phyloP scores from a whole-genome alignment of 2,888 invertebrate genomes.

The Oithona nana region DNA sequence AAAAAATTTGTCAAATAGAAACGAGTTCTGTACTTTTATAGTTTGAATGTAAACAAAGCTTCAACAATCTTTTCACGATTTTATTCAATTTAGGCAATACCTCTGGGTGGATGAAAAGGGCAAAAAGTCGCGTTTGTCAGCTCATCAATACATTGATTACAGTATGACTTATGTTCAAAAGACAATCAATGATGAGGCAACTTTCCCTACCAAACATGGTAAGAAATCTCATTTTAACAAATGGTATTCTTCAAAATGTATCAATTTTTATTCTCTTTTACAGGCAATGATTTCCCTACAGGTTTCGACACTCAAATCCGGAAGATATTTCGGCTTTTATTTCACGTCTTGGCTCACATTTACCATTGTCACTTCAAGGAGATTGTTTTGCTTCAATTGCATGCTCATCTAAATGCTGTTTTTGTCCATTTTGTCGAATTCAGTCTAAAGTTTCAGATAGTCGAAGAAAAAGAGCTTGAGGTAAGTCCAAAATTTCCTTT shows the following conservation, averaged over 20 bases:
- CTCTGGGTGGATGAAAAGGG: conserved; percentile 98
- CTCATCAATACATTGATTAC: conserved; percentile 95
- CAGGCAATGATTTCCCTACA: conserved; percentile 81
- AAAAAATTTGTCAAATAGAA: no score
- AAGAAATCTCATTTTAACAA: not conserved
- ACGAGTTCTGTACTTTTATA: no score
- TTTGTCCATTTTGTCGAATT: conserved; percentile 84
- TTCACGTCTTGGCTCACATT: conserved; percentile 94
- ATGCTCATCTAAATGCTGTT: conserved; percentile 90
- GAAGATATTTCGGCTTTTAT: conserved; percentile 85
- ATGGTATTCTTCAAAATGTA: not conserved
- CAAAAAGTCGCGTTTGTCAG: conserved; percentile 88
- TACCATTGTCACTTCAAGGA: conserved; percentile 95
- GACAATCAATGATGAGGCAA: conserved; percentile 84
- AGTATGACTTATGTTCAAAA: conserved; percentile 96
- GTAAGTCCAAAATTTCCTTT: conserved; percentile 29
- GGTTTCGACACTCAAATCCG: conserved; percentile 85
- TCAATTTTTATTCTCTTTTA: conserved; percentile 25
- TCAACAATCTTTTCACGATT: not conserved
- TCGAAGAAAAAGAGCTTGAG: conserved; percentile 89
- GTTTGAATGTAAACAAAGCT: not conserved
- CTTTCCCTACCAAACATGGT: conserved; percentile 75
- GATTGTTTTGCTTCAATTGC: conserved; percentile 75
- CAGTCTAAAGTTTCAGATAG: conserved; percentile 66
- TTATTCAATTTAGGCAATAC: conserved; percentile 49